A percentile compares a stretch with the other conserved stretches of the same genome.
phyloP scores from a whole-genome alignment of 2,797 vertebrate genomes.

The Hybognathus amarus region DNA sequence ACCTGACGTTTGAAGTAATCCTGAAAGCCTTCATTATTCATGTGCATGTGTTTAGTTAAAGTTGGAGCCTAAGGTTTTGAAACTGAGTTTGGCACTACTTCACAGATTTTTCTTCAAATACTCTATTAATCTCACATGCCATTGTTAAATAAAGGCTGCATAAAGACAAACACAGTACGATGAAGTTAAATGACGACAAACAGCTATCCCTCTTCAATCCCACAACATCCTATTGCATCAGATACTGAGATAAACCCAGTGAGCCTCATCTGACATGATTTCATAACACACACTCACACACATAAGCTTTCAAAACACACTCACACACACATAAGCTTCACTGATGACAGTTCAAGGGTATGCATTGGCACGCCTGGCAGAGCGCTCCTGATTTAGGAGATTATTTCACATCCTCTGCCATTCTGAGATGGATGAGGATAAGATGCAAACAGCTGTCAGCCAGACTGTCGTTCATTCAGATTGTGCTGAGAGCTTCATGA shows the following conservation, averaged over 20 bases:
- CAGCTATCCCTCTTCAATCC: not conserved
- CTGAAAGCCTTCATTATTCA: not conserved
- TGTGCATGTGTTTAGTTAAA: not conserved
- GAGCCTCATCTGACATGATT: not conserved
- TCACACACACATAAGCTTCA: not conserved
- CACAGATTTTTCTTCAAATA: not conserved
- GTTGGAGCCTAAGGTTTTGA: not conserved
- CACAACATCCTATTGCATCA: constrained; percentile 8
- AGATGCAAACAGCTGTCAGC: constrained; percentile 31
- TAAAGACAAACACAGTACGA: not conserved
- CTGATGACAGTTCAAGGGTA: constrained; percentile 64
- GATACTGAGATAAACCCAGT: constrained; percentile 2
- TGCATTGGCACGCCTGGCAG: constrained; percentile 63
- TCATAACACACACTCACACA: not conserved
- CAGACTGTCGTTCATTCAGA: constrained; percentile 17
- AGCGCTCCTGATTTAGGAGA: constrained; percentile 64
- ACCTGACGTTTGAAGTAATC: not conserved
- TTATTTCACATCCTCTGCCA: constrained; percentile 64
- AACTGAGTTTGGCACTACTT: not conserved
- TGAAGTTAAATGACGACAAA: not conserved
- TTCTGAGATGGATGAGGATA: constrained; percentile 26
- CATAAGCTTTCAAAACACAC: constrained; percentile 1
- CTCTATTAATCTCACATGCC: not conserved
- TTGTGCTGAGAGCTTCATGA: not conserved
- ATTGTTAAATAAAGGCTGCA: not conserved